These are phyloP conservation scores for Ploceus nigricollis DNA, from an alignment of 2,113 vertebrate species.

Conservation along the genomic window DNA sequence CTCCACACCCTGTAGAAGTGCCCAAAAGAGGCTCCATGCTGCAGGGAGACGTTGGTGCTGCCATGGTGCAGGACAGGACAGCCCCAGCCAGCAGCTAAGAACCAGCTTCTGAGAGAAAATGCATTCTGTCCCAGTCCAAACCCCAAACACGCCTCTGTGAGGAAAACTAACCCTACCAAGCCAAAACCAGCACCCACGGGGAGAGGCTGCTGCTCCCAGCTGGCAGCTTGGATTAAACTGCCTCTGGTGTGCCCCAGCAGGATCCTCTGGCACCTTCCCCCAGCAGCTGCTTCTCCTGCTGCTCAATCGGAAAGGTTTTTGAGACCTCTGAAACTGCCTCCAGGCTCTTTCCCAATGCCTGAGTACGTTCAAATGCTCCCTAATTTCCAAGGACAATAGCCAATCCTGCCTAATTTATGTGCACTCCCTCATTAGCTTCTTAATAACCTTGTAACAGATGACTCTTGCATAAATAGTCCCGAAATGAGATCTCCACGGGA, in stretches of 20 bases:
- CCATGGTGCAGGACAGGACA: neutral
- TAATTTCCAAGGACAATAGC: neutral
- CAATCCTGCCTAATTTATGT: neutral
- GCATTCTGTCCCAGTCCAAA: fast-evolving
- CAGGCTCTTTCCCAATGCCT: neutral
- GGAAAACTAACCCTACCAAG: neutral
- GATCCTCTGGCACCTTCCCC: neutral
- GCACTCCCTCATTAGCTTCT: neutral
- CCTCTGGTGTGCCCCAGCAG: neutral
- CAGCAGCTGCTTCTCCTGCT: neutral
- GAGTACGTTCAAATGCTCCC: neutral
- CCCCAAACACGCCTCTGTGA: too few relatives aligned
- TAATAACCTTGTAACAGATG: neutral
- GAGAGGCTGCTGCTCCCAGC: neutral
- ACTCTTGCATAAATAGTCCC: neutral
- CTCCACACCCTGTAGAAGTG: fast-evolving
- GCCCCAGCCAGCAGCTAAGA: fast-evolving
- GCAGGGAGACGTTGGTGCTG: neutral
- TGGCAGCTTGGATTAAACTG: neutral
- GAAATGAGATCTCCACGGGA: neutral
- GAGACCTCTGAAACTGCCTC: neutral
- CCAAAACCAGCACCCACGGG: fast-evolving
- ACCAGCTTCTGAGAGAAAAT: neutral
- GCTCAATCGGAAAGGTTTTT: neutral
- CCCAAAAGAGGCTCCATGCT: fast-evolving